These are phyloP conservation scores for Mugil cephalus DNA, from an alignment of 2,113 vertebrate species.

Conservation along the genomic window DNA sequence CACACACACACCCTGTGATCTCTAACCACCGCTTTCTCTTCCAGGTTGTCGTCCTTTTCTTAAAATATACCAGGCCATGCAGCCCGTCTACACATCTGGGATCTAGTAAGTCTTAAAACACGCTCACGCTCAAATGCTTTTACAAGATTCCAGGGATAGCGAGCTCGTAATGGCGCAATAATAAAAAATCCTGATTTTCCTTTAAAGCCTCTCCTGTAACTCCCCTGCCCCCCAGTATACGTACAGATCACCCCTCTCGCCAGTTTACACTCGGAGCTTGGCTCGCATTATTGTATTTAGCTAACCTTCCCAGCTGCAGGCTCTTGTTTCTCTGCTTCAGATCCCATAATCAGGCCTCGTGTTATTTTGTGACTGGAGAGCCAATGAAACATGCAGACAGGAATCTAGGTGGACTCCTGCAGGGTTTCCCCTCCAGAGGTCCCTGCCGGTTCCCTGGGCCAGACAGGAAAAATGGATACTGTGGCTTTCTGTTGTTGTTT, in stretches of 20 bases:
- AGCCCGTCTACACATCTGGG: constrained; percentile 98
- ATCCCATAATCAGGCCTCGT: constrained; percentile 46
- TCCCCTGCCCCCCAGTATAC: constrained; percentile 36
- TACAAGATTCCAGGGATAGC: constrained; percentile 68
- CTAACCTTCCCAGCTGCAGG: constrained; percentile 61
- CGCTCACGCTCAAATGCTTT: constrained; percentile 57
- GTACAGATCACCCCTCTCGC: constrained; percentile 37
- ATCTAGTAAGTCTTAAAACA: constrained; percentile 91
- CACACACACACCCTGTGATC: not conserved
- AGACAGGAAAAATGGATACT: constrained; percentile 69
- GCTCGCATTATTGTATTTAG: constrained; percentile 67
- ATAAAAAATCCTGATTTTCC: constrained; percentile 63
- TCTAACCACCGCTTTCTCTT: constrained; percentile 38
- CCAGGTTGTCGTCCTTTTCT: constrained; percentile 97
- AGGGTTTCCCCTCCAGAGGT: constrained; percentile 46
- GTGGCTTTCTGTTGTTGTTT: constrained; percentile 55
- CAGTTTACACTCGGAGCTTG: constrained; percentile 47
- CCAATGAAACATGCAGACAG: constrained; percentile 63
- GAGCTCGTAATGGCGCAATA: constrained; percentile 60
- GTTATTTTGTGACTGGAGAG: constrained; percentile 63
- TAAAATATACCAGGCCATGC: constrained; percentile 99
- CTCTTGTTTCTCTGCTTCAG: constrained; percentile 61
- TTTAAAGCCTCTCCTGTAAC: constrained; percentile 54
- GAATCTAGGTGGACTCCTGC: constrained; percentile 63
- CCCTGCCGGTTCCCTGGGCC: constrained; percentile 49